Percentiles rank a stretch among this genome's conserved stretches.
phyloP scores from a whole-genome alignment of 2,888 invertebrate genomes.

The Tridacna gigas region DNA sequence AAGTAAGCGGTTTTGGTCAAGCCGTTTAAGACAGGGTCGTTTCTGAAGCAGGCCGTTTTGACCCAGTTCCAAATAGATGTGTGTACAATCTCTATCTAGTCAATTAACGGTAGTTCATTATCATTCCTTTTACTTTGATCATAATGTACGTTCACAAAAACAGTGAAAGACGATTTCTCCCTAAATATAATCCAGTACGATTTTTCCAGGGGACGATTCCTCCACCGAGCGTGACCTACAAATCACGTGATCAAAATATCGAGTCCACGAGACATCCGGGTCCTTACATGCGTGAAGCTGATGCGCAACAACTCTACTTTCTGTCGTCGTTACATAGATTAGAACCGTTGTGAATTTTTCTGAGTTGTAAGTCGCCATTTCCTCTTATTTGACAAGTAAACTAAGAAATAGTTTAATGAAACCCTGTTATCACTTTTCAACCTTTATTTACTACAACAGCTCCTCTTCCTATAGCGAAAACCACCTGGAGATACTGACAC shows the following conservation, averaged over 20 bases:
- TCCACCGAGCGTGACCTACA: not conserved
- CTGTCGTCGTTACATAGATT: constrained; percentile 69
- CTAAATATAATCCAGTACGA: too few relatives aligned
- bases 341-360: constrained; percentile 60
- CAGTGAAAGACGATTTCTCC: too few relatives aligned
- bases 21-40: too few relatives aligned
- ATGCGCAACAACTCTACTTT: constrained; percentile 68
- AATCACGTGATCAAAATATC: not conserved
- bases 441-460: not conserved
- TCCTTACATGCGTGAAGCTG: constrained; percentile 57
- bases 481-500: not conserved
- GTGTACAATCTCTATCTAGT: too few relatives aligned
- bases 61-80: too few relatives aligned
- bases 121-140: too few relatives aligned
- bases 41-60: too few relatives aligned
- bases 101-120: too few relatives aligned
- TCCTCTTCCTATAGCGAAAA: constrained; percentile 11
- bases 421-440: not conserved
- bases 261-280: constrained; percentile 66
- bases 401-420: not conserved
- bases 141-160: too few relatives aligned
- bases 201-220: too few relatives aligned
- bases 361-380: constrained; percentile 60
- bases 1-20: too few relatives aligned
- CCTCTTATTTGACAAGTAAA: not conserved